Evolutionary conservation across 1,140 invertebrate genomes (phyloP).

Genomic region (Drosophila sproati): DNA sequence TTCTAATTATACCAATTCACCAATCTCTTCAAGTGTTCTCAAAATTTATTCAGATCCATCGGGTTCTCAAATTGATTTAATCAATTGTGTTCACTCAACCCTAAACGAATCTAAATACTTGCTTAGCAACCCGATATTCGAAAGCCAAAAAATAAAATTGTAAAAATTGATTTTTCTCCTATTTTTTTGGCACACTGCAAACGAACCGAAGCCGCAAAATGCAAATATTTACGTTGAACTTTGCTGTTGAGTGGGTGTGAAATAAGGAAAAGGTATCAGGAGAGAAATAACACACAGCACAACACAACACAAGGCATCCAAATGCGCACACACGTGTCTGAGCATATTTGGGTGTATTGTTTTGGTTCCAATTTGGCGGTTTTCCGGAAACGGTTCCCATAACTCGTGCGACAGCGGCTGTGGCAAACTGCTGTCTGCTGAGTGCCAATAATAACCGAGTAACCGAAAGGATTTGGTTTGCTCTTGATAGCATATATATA

Average conservation of each 20-base stretch:
- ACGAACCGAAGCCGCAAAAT: conserved; percentile 22
- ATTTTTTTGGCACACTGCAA: conserved; percentile 7
- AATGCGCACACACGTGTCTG: conserved; percentile 62
- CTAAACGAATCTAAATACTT: neutral
- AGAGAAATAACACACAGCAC: conserved; percentile 3
- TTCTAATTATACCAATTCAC: neutral
- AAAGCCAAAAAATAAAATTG: neutral
- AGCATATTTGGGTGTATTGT: conserved; percentile 3
- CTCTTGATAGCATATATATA: conserved; percentile 35
- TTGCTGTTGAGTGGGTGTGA: conserved; percentile 43
- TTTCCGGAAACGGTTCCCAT: conserved; percentile 12
- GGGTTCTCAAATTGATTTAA: neutral
- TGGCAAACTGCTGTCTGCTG: conserved; percentile 19
- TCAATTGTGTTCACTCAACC: neutral
- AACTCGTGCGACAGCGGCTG: conserved; percentile 6
- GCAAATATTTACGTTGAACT: conserved; percentile 67
- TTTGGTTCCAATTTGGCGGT: conserved; percentile 27
- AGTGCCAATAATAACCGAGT: conserved; percentile 41
- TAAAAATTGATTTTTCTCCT: neutral
- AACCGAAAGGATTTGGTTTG: conserved; percentile 53
- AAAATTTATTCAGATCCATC: neutral
- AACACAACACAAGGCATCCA: conserved; percentile 48
- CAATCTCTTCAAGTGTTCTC: neutral
- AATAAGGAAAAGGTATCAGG: conserved; percentile 29
- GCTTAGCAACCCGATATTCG: conserved; percentile 4